Evolutionary conservation across 2,797 vertebrate genomes (phyloP), one percentile per base, ranked within the genome.

Genomic region (Cynodonichthys magdalenae): DNA sequence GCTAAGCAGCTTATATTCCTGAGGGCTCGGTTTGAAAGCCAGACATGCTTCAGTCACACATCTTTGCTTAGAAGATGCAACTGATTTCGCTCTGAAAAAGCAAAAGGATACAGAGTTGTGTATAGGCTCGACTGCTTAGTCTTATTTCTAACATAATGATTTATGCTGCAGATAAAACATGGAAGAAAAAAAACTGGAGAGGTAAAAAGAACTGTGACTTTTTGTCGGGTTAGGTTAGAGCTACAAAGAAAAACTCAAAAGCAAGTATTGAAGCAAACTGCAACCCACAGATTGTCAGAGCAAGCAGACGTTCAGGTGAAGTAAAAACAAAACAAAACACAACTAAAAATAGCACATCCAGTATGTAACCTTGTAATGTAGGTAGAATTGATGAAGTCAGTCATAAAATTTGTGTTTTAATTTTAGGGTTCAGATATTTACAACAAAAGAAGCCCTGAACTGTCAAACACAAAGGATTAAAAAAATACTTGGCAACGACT

Each of bases 1-100:
- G 20, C 27, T 45, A 36, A 63, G 53, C 60, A 59, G 12, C 53
- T 51, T 5, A 36, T 44, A 20, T 9, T 36, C 6, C n/a, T 12
- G 2, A 5, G 27, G 47, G 39, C 3, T 39, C 69, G 53, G 29
- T 8, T 50, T 47, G 4, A n/a, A 9, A 50, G 20, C 19, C 14
- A 34, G 54, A 52, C 11, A 45, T 20, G 34, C 12, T 28, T 39
- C 1, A n/a, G 48, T 36, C 14, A 28, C 18, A 46, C 14, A 36
- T 44, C 17, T 48, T 56, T 47, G 11, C 20, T 15, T 50, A 1
- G 18, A 34, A n/a, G n/a, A 61, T 29, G 14, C 4, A 17, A 19
- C 59, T 14, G 51, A 55, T 27, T 50, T 55, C 0, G 15, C 14
- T 34, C 9, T 3, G 4, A 29, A 31, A n/a, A 29, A 15, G 12